Percentiles rank a stretch among this genome's conserved stretches.
Conservation (phyloP, 2,888 invertebrate genomes). For the Drosophila testacea region DNA sequence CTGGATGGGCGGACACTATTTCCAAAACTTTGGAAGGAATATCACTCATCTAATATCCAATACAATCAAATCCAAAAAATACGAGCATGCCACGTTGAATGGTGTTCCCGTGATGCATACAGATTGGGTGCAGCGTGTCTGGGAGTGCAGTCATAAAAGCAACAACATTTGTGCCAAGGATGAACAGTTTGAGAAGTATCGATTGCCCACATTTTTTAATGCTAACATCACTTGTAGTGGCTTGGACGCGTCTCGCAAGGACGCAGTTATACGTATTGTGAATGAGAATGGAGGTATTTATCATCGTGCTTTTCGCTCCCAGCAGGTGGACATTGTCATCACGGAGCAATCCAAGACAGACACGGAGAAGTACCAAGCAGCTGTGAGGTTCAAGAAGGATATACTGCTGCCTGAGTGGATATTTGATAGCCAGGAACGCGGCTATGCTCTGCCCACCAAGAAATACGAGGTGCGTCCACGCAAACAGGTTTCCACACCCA, state of each 20-base stretch:
- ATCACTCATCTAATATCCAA: constrained; percentile 94
- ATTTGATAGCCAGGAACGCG: constrained; percentile 90
- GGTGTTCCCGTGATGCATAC: constrained; percentile 90
- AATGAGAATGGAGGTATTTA: constrained; percentile 90
- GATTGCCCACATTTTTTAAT: constrained; percentile 90
- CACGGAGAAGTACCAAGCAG: constrained; percentile 83
- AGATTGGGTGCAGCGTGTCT: constrained; percentile 93
- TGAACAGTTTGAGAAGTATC: constrained; percentile 88
- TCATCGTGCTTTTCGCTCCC: constrained; percentile 85
- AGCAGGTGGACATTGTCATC: constrained; percentile 83
- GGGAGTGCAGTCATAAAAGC: constrained; percentile 88
- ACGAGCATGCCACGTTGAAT: constrained; percentile 86
- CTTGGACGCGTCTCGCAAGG: constrained; percentile 77
- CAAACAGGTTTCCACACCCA: constrained; percentile 90
- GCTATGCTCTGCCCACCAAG: constrained; percentile 89
- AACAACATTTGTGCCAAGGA: constrained; percentile 88
- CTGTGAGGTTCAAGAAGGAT: constrained; percentile 83
- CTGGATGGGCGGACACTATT: constrained; percentile 92
- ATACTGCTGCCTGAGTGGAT: constrained; percentile 93
- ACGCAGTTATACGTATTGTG: constrained; percentile 88
- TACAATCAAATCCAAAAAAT: constrained; percentile 91
- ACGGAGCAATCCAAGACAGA: constrained; percentile 81
- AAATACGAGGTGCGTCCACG: constrained; percentile 87
- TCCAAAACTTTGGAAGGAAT: constrained; percentile 87
- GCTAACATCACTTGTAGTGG: constrained; percentile 93